Conservation (phyloP, 2,113 vertebrate genomes). For the human region GRCh38 chr9:6903501-6904000, state of each 20-base stretch:
- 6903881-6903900: background rate
- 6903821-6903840: background rate
- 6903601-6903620: background rate
- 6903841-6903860: background rate
- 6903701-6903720: background rate
- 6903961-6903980: too few relatives aligned
- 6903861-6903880: background rate
- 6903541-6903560: background rate
- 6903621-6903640: background rate
- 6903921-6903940: background rate
- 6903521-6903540: background rate
- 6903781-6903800: background rate
- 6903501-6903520: background rate
- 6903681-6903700: slow-evolving; percentile 1
- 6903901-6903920: background rate
- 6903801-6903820: background rate
- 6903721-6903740: background rate
- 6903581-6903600: background rate
- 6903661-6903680: background rate
- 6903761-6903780: background rate
- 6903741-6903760: background rate
- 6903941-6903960: background rate
- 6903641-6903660: background rate
- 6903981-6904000: too few relatives aligned
- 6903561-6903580: background rate